Base-by-base conservation (phyloP, 2,113 vertebrate genomes). In the Clarias magur region DNA sequence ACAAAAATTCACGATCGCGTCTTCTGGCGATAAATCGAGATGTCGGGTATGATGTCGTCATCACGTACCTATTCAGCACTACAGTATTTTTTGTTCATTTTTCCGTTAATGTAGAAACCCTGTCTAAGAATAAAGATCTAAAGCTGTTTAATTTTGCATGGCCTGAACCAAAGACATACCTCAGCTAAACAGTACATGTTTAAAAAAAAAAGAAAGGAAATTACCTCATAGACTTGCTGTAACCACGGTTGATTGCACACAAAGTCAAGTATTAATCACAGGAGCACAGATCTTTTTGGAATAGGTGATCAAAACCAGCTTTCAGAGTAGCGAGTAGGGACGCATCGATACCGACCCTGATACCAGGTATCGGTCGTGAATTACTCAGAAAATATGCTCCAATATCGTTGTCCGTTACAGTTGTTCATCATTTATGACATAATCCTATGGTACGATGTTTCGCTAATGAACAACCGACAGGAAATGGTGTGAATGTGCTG, bases 161-260 rank as follows among this genome's bases (percentile, higher is more conserved):
- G 85, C 78, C 65, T 42, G 9, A 81, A 54, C 11, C 8, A 42
- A 27, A 65, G 17, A 82, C 60, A 83, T 90, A 90, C 89, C 89
- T 88, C 89, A 82, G 81, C 16, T 21, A 78, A 17, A 72, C 57
- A 54, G 6, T 8, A 42, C 53, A 34, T 85, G 75, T 80, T 48
- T 70, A 38, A 0, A 19, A 13, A 38, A 1, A 38, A 16, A 19
- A 75, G 10, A 54, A 7, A 63, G 56, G 86, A 59, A 83, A 72
- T 86, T 90, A 90, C 89, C 89, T 90, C 89, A 86, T 30, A 82
- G 53, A 84, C 72, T 81, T 78, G 2, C 34, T 38, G 34, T 38
- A n/a, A 57, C 23, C 23, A 34, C 8, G 25, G 23, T 75, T 76
- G 34, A 25, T 75, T 86, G 84, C 42, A 73, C 27, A 56, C 53